These are phyloP conservation scores for Venusia cambrica DNA, from an alignment of 2,888 invertebrate genomes.

Conservation along the genomic window DNA sequence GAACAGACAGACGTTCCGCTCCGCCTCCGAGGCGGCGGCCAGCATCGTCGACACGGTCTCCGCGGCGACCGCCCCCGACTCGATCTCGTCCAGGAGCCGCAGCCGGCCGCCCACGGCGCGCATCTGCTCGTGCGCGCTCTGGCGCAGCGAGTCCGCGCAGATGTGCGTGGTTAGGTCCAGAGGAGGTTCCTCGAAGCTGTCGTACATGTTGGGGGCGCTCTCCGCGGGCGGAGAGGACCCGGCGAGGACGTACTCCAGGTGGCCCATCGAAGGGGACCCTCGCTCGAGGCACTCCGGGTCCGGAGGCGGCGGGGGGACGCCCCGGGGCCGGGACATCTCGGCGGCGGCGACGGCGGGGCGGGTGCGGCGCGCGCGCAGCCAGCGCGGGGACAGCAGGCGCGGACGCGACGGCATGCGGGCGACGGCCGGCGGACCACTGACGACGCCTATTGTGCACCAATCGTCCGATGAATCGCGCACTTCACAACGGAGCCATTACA, in stretches of 20 bases:
- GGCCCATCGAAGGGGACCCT: slow-evolving; percentile 84
- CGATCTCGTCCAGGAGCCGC: slow-evolving; percentile 87
- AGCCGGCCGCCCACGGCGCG: slow-evolving; percentile 84
- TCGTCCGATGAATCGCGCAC: slow-evolving; percentile 53
- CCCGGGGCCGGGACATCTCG: slow-evolving; percentile 57
- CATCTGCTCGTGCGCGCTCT: slow-evolving; percentile 88
- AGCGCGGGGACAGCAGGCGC: slow-evolving; percentile 62
- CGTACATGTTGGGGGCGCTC: slow-evolving; percentile 90
- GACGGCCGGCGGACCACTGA: slow-evolving; percentile 55
- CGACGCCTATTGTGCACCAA: slow-evolving; percentile 57
- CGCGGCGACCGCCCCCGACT: slow-evolving; percentile 82
- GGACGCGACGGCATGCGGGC: slow-evolving; percentile 69
- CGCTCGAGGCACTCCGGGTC: slow-evolving; percentile 82
- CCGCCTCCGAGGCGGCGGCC: slow-evolving; percentile 81
- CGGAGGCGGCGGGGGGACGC: slow-evolving; percentile 64
- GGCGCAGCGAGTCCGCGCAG: slow-evolving; percentile 87
- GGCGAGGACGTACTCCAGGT: slow-evolving; percentile 89
- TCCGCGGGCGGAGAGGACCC: slow-evolving; percentile 90
- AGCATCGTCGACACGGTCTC: slow-evolving; percentile 79
- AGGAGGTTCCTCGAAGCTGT: slow-evolving; percentile 88
- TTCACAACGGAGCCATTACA: slow-evolving; percentile 43
- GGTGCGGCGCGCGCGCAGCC: slow-evolving; percentile 50
- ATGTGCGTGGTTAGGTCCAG: slow-evolving; percentile 86
- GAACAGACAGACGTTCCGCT: slow-evolving; percentile 86
- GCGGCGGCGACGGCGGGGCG: slow-evolving; percentile 39